These are phyloP conservation scores for Macroglossus sobrinus DNA, from an alignment of 2,113 vertebrate species.

Conservation along the genomic window DNA sequence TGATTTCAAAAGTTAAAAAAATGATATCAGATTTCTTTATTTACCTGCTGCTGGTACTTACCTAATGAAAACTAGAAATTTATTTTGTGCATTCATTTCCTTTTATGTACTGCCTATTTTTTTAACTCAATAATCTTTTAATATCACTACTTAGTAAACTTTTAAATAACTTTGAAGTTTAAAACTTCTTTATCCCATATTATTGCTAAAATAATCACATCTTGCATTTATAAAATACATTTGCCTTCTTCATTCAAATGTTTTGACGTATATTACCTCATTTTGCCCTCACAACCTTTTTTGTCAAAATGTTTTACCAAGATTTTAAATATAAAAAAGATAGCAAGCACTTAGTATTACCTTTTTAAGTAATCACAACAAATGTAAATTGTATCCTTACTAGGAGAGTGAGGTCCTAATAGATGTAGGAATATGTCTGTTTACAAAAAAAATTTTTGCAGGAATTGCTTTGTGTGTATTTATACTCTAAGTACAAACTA, in stretches of 20 bases:
- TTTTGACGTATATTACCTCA: background rate
- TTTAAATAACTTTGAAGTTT: background rate
- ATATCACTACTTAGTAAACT: background rate
- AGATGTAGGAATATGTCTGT: background rate
- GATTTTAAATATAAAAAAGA: background rate
- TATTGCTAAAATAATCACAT: background rate
- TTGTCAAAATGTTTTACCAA: background rate
- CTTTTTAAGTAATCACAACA: background rate
- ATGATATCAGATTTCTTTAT: background rate
- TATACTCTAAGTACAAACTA: background rate
- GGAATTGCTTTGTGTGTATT: background rate
- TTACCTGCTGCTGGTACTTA: background rate
- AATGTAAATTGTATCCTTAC: background rate
- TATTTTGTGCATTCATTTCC: background rate
- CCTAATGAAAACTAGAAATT: background rate
- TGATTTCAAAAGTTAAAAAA: background rate
- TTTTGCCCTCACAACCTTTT: background rate
- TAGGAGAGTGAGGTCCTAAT: background rate
- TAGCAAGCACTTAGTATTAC: background rate
- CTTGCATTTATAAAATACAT: background rate
- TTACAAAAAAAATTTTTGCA: background rate
- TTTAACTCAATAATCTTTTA: background rate
- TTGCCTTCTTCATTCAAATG: background rate
- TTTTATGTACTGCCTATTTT: background rate
- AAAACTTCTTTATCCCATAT: background rate